Conservation (phyloP, 2,797 vertebrate genomes). For the Graptemys geographica region DNA sequence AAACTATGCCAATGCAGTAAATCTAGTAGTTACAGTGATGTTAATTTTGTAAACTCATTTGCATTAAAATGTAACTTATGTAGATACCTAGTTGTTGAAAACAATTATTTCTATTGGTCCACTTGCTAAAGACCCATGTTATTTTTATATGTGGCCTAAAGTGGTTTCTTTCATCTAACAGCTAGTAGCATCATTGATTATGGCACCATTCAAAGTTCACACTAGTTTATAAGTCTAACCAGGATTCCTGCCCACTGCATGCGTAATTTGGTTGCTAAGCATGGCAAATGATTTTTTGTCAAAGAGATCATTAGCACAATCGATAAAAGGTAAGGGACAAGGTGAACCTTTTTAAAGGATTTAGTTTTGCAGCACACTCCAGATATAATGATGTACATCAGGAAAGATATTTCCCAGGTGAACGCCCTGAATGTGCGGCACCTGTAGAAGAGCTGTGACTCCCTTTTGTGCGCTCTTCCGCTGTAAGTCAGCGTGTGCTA, state of each 20-base stretch:
- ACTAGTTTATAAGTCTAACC: neutral
- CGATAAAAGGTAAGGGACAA: conserved; percentile 49
- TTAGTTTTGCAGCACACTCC: conserved; percentile 36
- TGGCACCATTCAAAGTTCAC: neutral
- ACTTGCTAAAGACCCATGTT: neutral
- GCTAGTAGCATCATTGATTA: neutral
- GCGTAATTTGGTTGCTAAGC: conserved; percentile 40
- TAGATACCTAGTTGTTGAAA: neutral
- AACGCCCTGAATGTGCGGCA: conserved; percentile 76
- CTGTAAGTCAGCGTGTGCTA: conserved; percentile 71
- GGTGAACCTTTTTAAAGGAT: conserved; percentile 24
- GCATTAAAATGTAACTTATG: neutral
- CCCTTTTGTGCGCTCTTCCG: conserved; percentile 76
- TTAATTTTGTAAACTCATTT: neutral
- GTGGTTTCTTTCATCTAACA: conserved; percentile 13
- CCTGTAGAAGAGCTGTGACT: conserved; percentile 64
- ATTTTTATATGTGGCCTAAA: neutral
- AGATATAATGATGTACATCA: conserved; percentile 73
- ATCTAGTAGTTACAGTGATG: neutral
- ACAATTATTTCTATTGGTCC: neutral
- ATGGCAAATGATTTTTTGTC: conserved; percentile 54
- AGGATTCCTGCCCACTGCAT: neutral
- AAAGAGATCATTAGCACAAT: conserved; percentile 52
- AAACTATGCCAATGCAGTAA: neutral
- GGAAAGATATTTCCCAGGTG: conserved; percentile 77